phyloP scores from a whole-genome alignment of 1,140 invertebrate genomes.

The Micrasema longulum region DNA sequence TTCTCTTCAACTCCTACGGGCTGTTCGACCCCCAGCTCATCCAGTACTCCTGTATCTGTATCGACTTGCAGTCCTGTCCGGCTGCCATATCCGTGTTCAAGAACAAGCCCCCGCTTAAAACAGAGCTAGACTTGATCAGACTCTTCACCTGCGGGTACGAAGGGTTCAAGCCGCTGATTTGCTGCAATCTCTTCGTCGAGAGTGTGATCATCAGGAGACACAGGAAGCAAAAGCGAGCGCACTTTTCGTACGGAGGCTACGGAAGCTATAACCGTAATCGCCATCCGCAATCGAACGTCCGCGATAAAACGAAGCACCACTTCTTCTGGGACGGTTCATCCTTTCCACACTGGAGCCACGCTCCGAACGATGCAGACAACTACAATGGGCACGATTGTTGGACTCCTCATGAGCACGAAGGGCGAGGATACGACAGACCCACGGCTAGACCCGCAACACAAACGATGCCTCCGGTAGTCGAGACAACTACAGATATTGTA shows the following conservation, averaged over 20 bases:
- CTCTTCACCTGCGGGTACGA: constrained; percentile 42
- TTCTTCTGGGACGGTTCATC: constrained; percentile 46
- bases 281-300: constrained; percentile 5
- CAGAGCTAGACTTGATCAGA: constrained; percentile 39
- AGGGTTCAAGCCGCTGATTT: constrained; percentile 37
- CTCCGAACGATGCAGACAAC: constrained; percentile 4
- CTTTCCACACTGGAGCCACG: constrained; percentile 52
- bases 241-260: constrained; percentile 33
- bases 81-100: constrained; percentile 34
- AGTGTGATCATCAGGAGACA: constrained; percentile 25
- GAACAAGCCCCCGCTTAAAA: constrained; percentile 9
- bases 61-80: constrained; percentile 39
- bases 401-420: constrained; percentile 4
- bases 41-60: constrained; percentile 42
- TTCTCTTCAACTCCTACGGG: constrained; percentile 37
- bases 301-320: constrained; percentile 35
- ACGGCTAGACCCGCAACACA: background rate
- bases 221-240: constrained; percentile 49
- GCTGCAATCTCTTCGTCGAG: constrained; percentile 44
- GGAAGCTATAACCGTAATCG: background rate
- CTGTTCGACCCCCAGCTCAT: constrained; percentile 22
- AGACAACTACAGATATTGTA: constrained; percentile 2
- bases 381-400: constrained; percentile 31
- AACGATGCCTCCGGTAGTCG: background rate
- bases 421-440: background rate